A percentile compares a stretch with the other conserved stretches of the same genome.
Conservation (phyloP, 2,797 vertebrate genomes). For the Mus spretus region DNA sequence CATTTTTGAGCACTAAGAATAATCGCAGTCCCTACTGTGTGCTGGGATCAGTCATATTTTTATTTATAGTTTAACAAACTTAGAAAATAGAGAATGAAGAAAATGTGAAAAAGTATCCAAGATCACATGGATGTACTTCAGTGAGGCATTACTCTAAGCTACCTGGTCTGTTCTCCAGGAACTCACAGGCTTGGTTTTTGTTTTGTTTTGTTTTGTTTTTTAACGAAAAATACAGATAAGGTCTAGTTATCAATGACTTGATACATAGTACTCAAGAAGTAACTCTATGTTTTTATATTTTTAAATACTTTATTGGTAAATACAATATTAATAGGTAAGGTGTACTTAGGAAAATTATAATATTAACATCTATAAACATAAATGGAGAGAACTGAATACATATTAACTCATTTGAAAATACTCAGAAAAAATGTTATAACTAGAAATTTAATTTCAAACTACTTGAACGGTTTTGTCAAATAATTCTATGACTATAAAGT, state of each 20-base stretch:
- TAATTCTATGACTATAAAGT: constrained; percentile 40
- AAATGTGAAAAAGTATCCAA: constrained; percentile 52
- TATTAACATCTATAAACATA: constrained; percentile 51
- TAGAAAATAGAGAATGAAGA: constrained; percentile 50
- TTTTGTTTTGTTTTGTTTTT: background rate
- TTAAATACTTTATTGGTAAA: constrained; percentile 40
- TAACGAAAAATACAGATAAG: background rate
- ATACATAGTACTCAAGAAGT: constrained; percentile 32
- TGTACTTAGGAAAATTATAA: constrained; percentile 51
- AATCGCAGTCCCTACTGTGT: background rate
- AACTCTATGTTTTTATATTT: constrained; percentile 22
- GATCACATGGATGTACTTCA: background rate
- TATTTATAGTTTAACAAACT: constrained; percentile 58
- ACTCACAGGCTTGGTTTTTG: background rate
- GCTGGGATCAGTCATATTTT: constrained; percentile 5
- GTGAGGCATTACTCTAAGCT: background rate
- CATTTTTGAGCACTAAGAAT: constrained; percentile 30
- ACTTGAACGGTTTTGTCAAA: constrained; percentile 2
- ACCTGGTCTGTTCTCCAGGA: constrained; percentile 11
- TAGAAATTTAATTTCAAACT: constrained; percentile 65
- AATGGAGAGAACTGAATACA: constrained; percentile 36
- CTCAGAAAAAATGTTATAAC: constrained; percentile 43
- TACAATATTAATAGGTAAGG: constrained; percentile 43
- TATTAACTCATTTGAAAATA: constrained; percentile 57
- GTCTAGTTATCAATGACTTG: constrained; percentile 9